Conservation (phyloP, 2,888 invertebrate genomes). For the Tethea ocularis region DNA sequence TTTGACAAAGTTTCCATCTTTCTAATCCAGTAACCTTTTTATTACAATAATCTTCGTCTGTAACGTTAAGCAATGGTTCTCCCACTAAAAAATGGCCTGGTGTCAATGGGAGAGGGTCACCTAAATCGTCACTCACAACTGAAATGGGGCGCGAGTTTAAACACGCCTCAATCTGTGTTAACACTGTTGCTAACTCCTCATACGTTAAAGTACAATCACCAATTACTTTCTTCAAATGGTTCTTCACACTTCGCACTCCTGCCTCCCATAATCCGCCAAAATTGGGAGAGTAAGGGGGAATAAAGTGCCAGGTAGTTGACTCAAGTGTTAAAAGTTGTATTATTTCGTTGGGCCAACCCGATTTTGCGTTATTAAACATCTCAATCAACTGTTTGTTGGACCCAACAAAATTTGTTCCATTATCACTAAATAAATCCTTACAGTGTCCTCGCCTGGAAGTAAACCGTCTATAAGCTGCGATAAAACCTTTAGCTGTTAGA, state of each 20-base stretch:
- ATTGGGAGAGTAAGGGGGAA: neutral
- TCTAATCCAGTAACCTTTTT: slow-evolving; percentile 14
- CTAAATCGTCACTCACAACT: slow-evolving; percentile 16
- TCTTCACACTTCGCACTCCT: neutral
- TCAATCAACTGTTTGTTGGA: neutral
- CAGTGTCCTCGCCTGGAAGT: slow-evolving; percentile 23
- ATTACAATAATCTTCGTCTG: slow-evolving; percentile 18
- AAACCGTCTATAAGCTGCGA: slow-evolving; percentile 28
- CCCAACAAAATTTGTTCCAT: too few species aligned
- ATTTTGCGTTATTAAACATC: neutral
- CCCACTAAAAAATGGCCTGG: slow-evolving; percentile 23
- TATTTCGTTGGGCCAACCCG: neutral
- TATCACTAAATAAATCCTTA: too few species aligned
- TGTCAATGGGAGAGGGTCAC: slow-evolving; percentile 20
- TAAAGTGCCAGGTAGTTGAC: neutral
- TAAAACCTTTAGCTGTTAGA: slow-evolving; percentile 31
- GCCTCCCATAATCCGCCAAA: neutral
- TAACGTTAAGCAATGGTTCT: slow-evolving; percentile 23
- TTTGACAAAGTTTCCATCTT: slow-evolving; percentile 29
- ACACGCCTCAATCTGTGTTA: slow-evolving; percentile 11
- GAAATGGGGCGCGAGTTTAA: slow-evolving; percentile 26
- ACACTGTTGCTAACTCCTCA: neutral
- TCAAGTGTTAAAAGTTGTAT: neutral
- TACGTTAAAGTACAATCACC: neutral
- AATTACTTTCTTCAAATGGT: neutral